Base-by-base conservation (phyloP, 35 echinoderm and acorn worm genomes). In the Ophiothrix spiculata region DNA sequence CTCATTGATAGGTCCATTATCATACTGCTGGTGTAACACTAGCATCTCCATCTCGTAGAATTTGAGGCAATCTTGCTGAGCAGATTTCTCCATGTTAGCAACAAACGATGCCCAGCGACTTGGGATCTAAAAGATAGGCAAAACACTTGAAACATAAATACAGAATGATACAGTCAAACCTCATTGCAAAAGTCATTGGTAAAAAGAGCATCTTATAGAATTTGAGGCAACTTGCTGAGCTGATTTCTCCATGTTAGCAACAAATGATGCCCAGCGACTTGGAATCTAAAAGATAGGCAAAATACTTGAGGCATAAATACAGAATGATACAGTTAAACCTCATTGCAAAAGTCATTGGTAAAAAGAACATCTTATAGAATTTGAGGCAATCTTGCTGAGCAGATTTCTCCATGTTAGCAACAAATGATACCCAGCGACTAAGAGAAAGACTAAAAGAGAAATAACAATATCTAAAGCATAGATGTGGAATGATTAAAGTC, bases 371-470 rank as follows among this genome's bases (percentile, higher is more conserved):
- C n/a, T n/a, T n/a, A n/a, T n/a, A n/a, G 74, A 91, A 91, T 45
- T 86, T 91, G 32, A 91, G 79, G 37, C 90, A 91, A 19, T 91
- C 90, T 38, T 86, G 75, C 12, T 86, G 83, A 0, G 90, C 83
- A 2, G 90, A 91, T 78, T 91, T 76, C 77, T 91, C 84, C 37
- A 91, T 79, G 63, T 73, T 86, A 35, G 86, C 74, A 23, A 91
- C 86, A 83, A 91, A 91, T n/a, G 83, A 60, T 6, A 63, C 79
- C 90, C 90, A 91, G 4, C 90, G 83, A 91, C 90, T 91, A n/a
- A n/a, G n/a, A n/a, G n/a, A n/a, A n/a, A n/a, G n/a, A n/a, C n/a
- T n/a, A n/a, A n/a, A n/a, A n/a, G n/a, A n/a, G n/a, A n/a, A n/a
- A n/a, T n/a, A n/a, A n/a, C n/a, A n/a, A n/a, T n/a, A n/a, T n/a